Evolutionary conservation across 2,888 invertebrate species (phyloP), one percentile per base, ranked within the genome.

Genomic region (Campaea margaritaria): DNA sequence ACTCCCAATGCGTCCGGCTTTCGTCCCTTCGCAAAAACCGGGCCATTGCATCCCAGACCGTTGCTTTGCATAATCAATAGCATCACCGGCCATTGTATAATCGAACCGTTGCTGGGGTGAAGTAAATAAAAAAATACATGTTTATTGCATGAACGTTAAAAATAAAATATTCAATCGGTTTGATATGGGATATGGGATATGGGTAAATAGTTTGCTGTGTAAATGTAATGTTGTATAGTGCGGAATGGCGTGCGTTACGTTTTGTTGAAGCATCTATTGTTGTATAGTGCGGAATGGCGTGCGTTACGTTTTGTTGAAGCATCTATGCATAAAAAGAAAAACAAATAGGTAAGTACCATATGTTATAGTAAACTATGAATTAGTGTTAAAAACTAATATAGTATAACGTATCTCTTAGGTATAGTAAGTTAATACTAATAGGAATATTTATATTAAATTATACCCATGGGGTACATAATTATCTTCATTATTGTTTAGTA

Each of bases 51-150:
- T 83, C 79, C 79, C 74, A 72, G 73, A 74, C 75, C 76, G 72
- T 76, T 78, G 81, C 82, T 87, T 87, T 89, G 89, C 91, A 89
- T 90, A 90, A 90, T 89, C 90, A 85, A 89, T 87, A 85, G 81
- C 74, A 75, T 70, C 77, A 75, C 72, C 76, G 74, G 77, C 78
- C 78, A 82, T 85, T 85, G 82, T 79, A 64, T 64, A 67, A 61
- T 63, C 63, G 72, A 74, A 70, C 70, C 67, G 67, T 73, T 69
- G 66, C 72, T 76, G 65, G 80, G 82, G 85, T 77, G 77, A 75
- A 75, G 75, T 81, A 81, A 68, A 76, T 80, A 75, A 72, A 60
- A 75, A 72, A 60, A 63, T 53, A 56, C 45, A 64, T 74, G 68
- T 72, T 67, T 58, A 64, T 62, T 66, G 52, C 60, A 64, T 74